Percentiles rank a stretch among this genome's conserved stretches.
Conservation (phyloP, 2,888 invertebrate species). For the Keiferia lycopersicella region DNA sequence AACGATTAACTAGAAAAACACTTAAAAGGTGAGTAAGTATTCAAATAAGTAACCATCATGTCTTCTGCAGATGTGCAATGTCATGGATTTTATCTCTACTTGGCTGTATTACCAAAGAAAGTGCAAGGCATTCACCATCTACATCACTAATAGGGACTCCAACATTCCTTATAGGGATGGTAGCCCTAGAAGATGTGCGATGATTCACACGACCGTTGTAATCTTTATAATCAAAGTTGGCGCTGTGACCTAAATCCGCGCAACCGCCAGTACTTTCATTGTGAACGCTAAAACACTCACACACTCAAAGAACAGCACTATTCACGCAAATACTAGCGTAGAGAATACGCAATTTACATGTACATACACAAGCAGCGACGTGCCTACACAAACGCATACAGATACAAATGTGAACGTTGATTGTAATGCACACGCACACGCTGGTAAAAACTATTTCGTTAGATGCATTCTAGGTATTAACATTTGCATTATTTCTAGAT, state of each 20-base stretch:
- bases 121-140: constrained; percentile 7
- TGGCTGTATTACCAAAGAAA: constrained; percentile 1
- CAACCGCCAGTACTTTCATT: constrained; percentile 79
- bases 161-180: constrained; percentile 21
- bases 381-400: constrained; percentile 40
- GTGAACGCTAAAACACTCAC: constrained; percentile 70
- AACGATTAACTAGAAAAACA: no score
- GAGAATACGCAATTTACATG: constrained; percentile 32
- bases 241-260: constrained; percentile 78
- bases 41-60: background rate
- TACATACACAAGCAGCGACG: constrained; percentile 37
- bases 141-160: constrained; percentile 8
- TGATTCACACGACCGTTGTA: constrained; percentile 76
- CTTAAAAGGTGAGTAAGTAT: background rate
- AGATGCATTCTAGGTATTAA: constrained; percentile 51
- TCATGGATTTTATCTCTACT: background rate
- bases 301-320: constrained; percentile 48
- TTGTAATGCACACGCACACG: constrained; percentile 44
- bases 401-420: constrained; percentile 40
- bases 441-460: constrained; percentile 33
- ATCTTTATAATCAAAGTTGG: constrained; percentile 80
- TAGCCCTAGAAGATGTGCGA: constrained; percentile 62
- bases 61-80: constrained; percentile 13
- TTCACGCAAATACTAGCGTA: constrained; percentile 30
- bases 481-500: constrained; percentile 25